Percentiles rank a stretch among this genome's conserved stretches.
Evolutionary conservation across 2,797 vertebrate genomes (phyloP).

Genomic region (Peromyscus melanophrys): DNA sequence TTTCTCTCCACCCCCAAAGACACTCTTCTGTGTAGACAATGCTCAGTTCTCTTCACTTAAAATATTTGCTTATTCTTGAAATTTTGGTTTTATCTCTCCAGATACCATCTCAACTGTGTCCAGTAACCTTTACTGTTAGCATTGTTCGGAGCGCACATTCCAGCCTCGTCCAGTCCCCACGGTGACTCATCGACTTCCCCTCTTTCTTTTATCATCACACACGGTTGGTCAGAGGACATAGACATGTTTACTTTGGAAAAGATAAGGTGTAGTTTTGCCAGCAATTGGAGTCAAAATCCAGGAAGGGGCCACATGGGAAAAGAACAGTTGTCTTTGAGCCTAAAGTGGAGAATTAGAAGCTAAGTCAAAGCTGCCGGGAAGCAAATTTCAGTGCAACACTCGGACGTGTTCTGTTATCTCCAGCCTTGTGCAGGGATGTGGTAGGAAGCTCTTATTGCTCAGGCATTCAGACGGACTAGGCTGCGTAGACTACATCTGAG

Average conservation of each 20-base stretch:
- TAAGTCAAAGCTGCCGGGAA: neutral
- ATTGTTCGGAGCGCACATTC: neutral
- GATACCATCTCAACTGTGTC: neutral
- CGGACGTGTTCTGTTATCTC: neutral
- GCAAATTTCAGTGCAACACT: neutral
- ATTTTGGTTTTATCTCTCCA: conserved; percentile 16
- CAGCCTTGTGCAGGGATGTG: neutral
- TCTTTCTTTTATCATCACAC: conserved; percentile 24
- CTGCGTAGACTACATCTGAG: neutral
- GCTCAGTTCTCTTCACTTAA: neutral
- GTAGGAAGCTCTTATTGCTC: neutral
- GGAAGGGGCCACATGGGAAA: neutral
- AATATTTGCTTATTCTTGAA: conserved; percentile 26
- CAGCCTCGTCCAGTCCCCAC: neutral
- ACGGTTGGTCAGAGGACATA: conserved; percentile 1
- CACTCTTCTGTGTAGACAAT: neutral
- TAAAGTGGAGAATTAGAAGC: conserved; percentile 31
- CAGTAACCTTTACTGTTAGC: neutral
- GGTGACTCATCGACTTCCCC: conserved; percentile 5
- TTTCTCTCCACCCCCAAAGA: neutral
- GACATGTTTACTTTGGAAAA: conserved; percentile 53
- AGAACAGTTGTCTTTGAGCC: neutral
- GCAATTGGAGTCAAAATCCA: conserved; percentile 13
- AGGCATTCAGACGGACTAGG: neutral
- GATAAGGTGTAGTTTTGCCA: conserved; percentile 10